Percentiles rank a stretch among this genome's conserved stretches.
Conservation (phyloP, 2,113 vertebrate species). For the Phoenicopterus ruber region DNA sequence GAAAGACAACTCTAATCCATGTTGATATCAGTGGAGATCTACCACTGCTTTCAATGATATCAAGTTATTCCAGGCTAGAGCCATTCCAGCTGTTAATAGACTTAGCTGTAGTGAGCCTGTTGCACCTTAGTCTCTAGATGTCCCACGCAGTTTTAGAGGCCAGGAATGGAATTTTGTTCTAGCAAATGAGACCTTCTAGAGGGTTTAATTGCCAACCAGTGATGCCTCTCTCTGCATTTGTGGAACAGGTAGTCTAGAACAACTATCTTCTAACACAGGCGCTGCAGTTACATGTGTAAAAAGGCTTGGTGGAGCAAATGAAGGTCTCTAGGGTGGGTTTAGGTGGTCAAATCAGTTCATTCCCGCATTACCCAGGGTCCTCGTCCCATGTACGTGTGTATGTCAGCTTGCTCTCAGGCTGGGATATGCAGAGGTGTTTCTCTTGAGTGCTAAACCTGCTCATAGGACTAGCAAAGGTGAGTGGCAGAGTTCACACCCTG, state of each 20-base stretch:
- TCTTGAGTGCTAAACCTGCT: neutral
- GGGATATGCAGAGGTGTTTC: neutral
- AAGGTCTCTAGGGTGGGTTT: neutral
- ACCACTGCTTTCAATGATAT: neutral
- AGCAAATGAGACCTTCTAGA: neutral
- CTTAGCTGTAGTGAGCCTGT: neutral
- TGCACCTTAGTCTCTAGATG: neutral
- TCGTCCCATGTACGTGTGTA: fast-evolving
- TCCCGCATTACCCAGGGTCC: neutral
- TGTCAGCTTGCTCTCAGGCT: neutral
- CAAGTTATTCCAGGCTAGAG: neutral
- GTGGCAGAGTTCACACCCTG: fast-evolving
- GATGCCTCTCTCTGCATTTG: neutral
- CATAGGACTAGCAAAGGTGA: neutral
- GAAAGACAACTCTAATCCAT: neutral
- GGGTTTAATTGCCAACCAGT: neutral
- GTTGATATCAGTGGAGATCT: neutral
- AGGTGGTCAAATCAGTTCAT: too few species aligned
- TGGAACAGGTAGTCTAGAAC: neutral
- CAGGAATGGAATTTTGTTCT: neutral
- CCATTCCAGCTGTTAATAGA: neutral
- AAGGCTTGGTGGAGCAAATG: neutral
- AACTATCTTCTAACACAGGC: fast-evolving
- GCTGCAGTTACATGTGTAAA: too few species aligned
- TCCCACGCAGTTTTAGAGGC: neutral